Percentiles rank a stretch among this genome's conserved stretches.
Conservation (phyloP, 2,797 vertebrate species). For the Lacerta viridis region DNA sequence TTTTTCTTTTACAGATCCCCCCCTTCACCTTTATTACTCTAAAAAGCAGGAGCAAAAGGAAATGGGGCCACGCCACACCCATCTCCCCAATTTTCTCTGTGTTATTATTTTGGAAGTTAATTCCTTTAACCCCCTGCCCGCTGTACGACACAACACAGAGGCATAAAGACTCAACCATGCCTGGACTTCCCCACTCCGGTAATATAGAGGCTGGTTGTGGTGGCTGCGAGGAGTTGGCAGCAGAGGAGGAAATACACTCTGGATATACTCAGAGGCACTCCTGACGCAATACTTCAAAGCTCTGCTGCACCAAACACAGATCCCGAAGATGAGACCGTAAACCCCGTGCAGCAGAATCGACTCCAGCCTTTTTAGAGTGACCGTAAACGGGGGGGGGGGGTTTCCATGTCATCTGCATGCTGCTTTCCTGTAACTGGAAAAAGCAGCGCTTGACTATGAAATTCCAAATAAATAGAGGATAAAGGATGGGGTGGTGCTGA, state of each 20-base stretch:
- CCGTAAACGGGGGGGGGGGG: background rate
- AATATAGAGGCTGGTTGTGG: background rate
- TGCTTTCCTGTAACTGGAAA: conserved; percentile 70
- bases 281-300: background rate
- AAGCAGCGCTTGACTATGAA: conserved; percentile 52
- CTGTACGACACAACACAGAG: background rate
- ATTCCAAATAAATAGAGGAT: conserved; percentile 42
- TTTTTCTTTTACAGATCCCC: background rate
- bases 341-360: background rate
- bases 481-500: conserved; percentile 7
- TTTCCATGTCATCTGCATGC: background rate
- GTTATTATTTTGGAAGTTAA: background rate
- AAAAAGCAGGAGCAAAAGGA: background rate
- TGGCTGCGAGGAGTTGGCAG: background rate
- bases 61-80: too few relatives aligned
- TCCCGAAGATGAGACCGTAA: background rate
- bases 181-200: background rate
- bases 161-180: background rate
- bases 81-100: background rate
- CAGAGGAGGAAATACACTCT: background rate
- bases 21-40: background rate
- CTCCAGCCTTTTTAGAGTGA: background rate
- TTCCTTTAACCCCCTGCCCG: background rate
- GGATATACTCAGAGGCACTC: background rate
- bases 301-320: background rate